Evolutionary conservation across 1,140 invertebrate species (phyloP), one percentile per base, ranked within the genome.

Genomic region (Heliconius congener): DNA sequence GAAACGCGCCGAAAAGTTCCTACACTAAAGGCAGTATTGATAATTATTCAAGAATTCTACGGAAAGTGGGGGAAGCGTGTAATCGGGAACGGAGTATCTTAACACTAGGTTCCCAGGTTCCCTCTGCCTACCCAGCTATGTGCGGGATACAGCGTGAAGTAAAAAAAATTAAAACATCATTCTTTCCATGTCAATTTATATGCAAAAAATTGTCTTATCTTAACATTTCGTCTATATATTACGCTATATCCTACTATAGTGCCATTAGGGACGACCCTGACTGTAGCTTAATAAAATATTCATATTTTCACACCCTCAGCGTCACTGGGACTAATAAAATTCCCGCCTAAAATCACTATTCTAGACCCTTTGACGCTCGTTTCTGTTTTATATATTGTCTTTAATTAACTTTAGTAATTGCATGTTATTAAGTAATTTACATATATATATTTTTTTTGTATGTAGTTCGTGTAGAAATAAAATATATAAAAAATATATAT

Each of bases 231-330:
- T 30, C 60, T 66, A 66, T 66, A 66, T 66, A 66, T 66, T 30
- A 66, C n/a, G n/a, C n/a, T 57, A 46, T 46, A 46, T 46, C 57
- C 57, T 60, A 55, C 52, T n/a, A 66, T 66, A 66, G 8, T 71
- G 71, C 16, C 71, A 71, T 71, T 34, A 71, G 37, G 46, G 76
- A 50, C n/a, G 77, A 74, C 72, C 57, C 42, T 34, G 50, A 73
- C 34, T 74, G 77, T 13, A 73, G 23, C 27, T 23, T 78, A 66
- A 71, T 79, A 46, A 52, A 71, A 79, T 74, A 79, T 79, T 74
- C 77, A 79, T 79, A 79, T 79, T 72, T 70, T 42, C 57, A 55
- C 73, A 74, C 77, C 77, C 77, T 74, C 19, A 23, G 77, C 57
- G 73, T 57, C 77, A 55, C 19, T 74, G 77, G 60, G 77, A 79